Base-by-base conservation (phyloP, 1,140 invertebrate genomes). In the Tyrophagus putrescentiae region DNA sequence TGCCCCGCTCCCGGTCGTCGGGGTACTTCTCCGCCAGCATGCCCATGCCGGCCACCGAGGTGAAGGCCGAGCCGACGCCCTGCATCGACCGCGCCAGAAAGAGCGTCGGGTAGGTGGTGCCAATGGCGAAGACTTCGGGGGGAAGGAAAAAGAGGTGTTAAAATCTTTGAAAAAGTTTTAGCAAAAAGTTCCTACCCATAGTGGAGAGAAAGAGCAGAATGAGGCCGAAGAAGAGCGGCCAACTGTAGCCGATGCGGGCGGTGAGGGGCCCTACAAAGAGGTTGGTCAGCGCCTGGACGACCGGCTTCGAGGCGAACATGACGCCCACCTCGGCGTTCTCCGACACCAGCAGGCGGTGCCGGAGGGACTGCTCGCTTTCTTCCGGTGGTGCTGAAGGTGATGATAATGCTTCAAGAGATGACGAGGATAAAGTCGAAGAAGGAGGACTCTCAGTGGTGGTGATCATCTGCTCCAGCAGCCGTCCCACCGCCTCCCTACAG, bases 151-250 rank as follows among this genome's bases (percentile, higher is more conserved):
- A 21, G 13, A 32, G 27, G 7, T 32, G 18, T 29, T 53, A 60
- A n/a, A 25, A 39, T 21, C 13, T 39, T n/a, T n/a, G n/a, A n/a
- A n/a, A n/a, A n/a, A n/a, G n/a, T n/a, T n/a, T 39, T 39, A 13
- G 21, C 13, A 39, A 39, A 39, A 13, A 29, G 36, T 56, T 6
- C 85, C 85, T 79, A 93, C 89, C 92, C 42, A 98, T 72, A 0
- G 95, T 98, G 0, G 95, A 98, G 13, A 96, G 70, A 71, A 98
- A 98, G 92, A 98, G 96, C 62, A 99, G 92, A 56, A 96, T 79
- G 71, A 98, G 98, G 21, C 95, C 95, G 4, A 85, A 83, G 70
- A 99, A 98, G 92, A 99, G 97, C 18, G 95, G 95, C 48, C 98
- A 83, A 68, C 90, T 97, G 76, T 98, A 99, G 63, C 95, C 95